Evolutionary conservation across 1,140 invertebrate species (phyloP).

Genomic region (Meloidogyne exigua): DNA sequence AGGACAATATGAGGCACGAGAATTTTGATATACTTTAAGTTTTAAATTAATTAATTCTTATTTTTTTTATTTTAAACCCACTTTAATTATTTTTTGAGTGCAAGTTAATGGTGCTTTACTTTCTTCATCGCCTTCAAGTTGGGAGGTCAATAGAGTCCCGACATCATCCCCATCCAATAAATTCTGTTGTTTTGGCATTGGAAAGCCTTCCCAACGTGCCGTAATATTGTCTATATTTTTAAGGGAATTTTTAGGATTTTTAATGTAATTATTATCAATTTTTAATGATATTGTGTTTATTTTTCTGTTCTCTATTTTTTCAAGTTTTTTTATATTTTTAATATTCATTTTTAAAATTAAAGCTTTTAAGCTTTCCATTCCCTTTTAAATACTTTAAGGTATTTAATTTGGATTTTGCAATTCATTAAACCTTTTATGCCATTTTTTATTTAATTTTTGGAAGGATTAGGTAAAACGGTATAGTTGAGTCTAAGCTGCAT

Average conservation of each 20-base stretch:
- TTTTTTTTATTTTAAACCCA: conserved; percentile 11
- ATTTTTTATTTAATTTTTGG: not conserved
- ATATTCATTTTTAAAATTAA: not conserved
- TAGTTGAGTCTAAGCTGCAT: not conserved
- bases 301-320: not conserved
- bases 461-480: not conserved
- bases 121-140: conserved; percentile 57
- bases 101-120: conserved; percentile 49
- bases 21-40: conserved; percentile 62
- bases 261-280: not conserved
- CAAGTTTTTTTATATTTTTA: not conserved
- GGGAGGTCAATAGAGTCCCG: conserved; percentile 59
- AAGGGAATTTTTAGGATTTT: not conserved
- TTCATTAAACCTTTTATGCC: not conserved
- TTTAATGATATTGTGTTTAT: not conserved
- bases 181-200: conserved; percentile 52
- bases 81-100: conserved; percentile 58
- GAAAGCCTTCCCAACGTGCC: conserved; percentile 62
- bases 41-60: not conserved
- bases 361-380: not conserved
- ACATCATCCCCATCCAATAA: conserved; percentile 52
- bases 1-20: conserved; percentile 61
- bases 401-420: not conserved
- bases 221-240: conserved; percentile 55
- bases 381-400: not conserved